Conservation (phyloP, 2,888 invertebrate genomes). For the Drosophila picticornis region DNA sequence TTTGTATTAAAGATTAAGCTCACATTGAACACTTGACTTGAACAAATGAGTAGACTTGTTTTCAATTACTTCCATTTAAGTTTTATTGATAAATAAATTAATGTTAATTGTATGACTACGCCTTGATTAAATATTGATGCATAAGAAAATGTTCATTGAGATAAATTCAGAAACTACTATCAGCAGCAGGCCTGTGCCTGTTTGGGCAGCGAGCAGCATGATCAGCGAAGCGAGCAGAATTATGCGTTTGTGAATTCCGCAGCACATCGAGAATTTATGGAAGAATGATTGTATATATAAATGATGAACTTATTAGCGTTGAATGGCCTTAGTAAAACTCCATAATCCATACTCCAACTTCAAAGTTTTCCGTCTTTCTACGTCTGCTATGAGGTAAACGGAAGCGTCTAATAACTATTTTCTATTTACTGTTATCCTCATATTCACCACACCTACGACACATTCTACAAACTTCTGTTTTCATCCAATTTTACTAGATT, state of each 20-base stretch:
- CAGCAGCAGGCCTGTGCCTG: neutral
- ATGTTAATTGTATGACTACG: neutral
- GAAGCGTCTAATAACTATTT: neutral
- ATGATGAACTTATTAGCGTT: neutral
- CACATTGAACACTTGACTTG: neutral
- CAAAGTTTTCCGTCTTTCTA: neutral
- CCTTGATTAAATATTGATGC: neutral
- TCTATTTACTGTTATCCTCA: neutral
- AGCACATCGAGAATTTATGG: neutral
- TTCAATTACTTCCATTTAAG: neutral
- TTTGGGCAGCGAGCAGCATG: neutral
- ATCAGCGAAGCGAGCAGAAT: slow-evolving; percentile 1
- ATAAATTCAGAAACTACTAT: neutral
- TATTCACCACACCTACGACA: neutral
- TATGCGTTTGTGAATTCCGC: neutral
- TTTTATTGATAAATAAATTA: neutral
- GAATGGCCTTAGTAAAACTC: neutral
- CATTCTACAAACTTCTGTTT: neutral
- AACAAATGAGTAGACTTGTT: neutral
- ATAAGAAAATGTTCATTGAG: neutral
- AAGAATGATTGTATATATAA: neutral
- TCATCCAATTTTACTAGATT: neutral
- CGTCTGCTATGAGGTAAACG: too few relatives aligned
- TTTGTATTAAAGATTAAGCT: neutral
- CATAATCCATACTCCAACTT: neutral